These are phyloP conservation scores for Sebastes taczanowskii DNA, from an alignment of 2,797 vertebrate genomes.

Conservation along the genomic window DNA sequence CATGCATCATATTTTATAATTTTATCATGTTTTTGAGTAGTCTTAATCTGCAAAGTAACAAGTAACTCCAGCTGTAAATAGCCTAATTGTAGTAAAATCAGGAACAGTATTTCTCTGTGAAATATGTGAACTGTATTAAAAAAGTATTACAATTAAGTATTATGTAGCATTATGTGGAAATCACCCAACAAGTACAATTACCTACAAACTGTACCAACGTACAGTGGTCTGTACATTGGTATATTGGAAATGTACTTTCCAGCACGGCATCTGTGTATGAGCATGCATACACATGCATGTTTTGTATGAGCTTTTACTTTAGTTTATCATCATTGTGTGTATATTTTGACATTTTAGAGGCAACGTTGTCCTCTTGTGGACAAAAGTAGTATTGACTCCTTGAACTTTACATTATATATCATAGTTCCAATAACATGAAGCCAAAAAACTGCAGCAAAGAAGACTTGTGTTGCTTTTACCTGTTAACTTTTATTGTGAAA, in stretches of 20 bases:
- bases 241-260: not conserved
- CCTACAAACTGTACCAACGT: not conserved
- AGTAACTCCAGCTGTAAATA: not conserved
- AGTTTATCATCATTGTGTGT: not conserved
- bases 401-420: not conserved
- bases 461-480: conserved; percentile 42
- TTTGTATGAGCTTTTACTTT: not conserved
- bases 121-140: not conserved
- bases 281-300: not conserved
- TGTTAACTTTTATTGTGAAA: conserved; percentile 79
- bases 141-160: not conserved
- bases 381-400: conserved; percentile 2
- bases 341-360: not conserved
- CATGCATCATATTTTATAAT: not conserved
- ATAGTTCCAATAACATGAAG: not conserved
- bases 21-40: not conserved
- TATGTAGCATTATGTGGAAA: not conserved
- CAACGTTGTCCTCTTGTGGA: conserved; percentile 59
- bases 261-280: not conserved
- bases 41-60: not conserved
- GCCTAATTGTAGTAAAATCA: not conserved
- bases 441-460: not conserved
- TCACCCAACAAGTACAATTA: not conserved
- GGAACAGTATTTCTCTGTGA: not conserved
- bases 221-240: too few relatives aligned